Evolutionary conservation across 2,888 invertebrate species (phyloP), one percentile per base, ranked within the genome.

Genomic region (Pheosia gnoma): DNA sequence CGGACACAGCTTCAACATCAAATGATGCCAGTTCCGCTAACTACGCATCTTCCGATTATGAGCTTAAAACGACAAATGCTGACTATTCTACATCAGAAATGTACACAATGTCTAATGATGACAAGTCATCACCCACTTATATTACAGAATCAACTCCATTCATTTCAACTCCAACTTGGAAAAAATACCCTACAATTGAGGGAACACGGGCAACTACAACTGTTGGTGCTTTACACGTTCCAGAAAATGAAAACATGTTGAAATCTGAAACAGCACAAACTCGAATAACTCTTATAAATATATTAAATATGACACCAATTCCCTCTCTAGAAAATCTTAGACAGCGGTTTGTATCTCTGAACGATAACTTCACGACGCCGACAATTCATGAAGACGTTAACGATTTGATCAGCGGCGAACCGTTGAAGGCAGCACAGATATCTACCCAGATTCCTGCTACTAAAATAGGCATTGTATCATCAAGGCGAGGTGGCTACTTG

Each of bases 401-500:
- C 45, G 39, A 55, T 39, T 8, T 7, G 25, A 13, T 53, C 39
- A n/a, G n/a, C 38, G 57, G 51, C 59, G 58, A 59, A 51, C 10
- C 59, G 41, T 45, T 13, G 36, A 57, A 25, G 10, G 5, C 57
- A 36, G 8, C 25, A 3, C 57, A 45, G 36, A 25, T 45, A 36
- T 70, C 57, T 45, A 4, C 45, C 3, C 8, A 13, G 45, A 10
- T 4, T 9, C 25, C 45, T 9, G 11, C 9, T 25, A 1, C 61
- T 11, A 76, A 74, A 59, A 59, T 70, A 51, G 85, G 81, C 25
- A 78, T 80, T 10, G 78, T 89, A 13, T 80, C 83, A 57, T 85
- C 90, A 7, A 88, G 81, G 74, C 79, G 90, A 67, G 91, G 85
- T 51, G 91, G 91, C 5, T 91, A 82, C 67, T 71, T 89, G 68